Conservation (phyloP, 2,113 vertebrate genomes). For the Tragelaphus scriptus region DNA sequence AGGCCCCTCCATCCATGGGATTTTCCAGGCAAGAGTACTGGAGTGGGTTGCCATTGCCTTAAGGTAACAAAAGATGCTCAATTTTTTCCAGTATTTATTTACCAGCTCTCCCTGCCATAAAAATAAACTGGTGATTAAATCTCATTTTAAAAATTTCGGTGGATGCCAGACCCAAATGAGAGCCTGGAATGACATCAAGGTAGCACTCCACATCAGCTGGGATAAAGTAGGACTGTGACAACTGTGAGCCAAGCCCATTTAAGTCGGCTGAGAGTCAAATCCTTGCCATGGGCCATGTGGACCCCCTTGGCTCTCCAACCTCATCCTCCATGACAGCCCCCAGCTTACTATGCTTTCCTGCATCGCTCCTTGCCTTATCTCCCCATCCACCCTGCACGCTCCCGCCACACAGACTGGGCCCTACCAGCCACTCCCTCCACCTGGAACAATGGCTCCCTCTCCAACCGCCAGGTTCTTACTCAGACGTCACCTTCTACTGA, state of each 20-base stretch:
- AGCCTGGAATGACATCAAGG: neutral
- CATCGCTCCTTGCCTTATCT: neutral
- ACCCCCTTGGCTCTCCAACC: neutral
- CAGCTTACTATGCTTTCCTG: too few relatives aligned
- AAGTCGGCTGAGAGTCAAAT: neutral
- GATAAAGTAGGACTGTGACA: neutral
- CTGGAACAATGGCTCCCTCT: neutral
- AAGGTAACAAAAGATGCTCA: neutral
- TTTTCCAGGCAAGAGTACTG: too few relatives aligned
- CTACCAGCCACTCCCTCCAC: neutral
- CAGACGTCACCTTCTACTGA: neutral
- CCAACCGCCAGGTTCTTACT: neutral
- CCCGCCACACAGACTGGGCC: neutral
- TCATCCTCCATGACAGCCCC: neutral
- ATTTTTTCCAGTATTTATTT: neutral
- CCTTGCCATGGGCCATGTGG: neutral
- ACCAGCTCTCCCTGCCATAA: neutral
- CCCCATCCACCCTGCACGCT: neutral
- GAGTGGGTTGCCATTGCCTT: too few relatives aligned
- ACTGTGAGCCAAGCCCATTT: neutral
- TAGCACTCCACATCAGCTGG: neutral
- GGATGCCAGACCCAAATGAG: neutral
- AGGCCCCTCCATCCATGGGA: too few relatives aligned
- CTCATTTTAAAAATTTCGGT: neutral
- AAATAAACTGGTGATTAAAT: neutral